phyloP scores from a whole-genome alignment of 2,888 invertebrate species.

The Agrochola lota region DNA sequence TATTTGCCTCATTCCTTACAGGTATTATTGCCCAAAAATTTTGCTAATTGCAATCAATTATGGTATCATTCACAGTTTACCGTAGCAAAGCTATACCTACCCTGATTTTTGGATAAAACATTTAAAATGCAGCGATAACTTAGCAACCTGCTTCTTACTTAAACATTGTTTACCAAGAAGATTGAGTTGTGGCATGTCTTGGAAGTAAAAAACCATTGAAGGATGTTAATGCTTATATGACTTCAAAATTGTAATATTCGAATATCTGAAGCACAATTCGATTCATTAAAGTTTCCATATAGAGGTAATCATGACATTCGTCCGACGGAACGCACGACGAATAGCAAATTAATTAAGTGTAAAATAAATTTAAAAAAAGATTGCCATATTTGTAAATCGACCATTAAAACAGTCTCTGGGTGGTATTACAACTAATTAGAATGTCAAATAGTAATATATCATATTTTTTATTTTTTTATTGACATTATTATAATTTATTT shows the following conservation, averaged over 20 bases:
- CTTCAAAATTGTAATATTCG: conserved; percentile 30
- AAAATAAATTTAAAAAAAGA: conserved; percentile 28
- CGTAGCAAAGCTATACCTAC: background rate
- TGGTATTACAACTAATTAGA: conserved; percentile 26
- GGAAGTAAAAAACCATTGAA: conserved; percentile 28
- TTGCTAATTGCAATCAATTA: background rate
- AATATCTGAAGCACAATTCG: conserved; percentile 25
- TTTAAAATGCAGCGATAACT: background rate
- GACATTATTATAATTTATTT: conserved; percentile 9
- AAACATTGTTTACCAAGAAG: background rate
- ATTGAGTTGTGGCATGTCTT: conserved; percentile 15
- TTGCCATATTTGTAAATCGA: conserved; percentile 20
- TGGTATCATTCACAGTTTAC: background rate
- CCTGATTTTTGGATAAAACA: background rate
- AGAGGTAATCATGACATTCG: conserved; percentile 32
- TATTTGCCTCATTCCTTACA: background rate
- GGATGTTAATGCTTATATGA: conserved; percentile 11
- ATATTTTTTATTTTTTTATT: background rate
- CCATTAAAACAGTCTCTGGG: conserved; percentile 16
- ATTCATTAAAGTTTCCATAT: conserved; percentile 60
- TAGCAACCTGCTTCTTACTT: background rate
- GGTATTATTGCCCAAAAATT: background rate
- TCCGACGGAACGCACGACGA: conserved; percentile 25
- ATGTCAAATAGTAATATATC: background rate
- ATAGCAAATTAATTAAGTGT: conserved; percentile 41